Evolutionary conservation across 2,797 vertebrate species (phyloP), one percentile per base, ranked within the genome.

Genomic region (Sphaeramia orbicularis): DNA sequence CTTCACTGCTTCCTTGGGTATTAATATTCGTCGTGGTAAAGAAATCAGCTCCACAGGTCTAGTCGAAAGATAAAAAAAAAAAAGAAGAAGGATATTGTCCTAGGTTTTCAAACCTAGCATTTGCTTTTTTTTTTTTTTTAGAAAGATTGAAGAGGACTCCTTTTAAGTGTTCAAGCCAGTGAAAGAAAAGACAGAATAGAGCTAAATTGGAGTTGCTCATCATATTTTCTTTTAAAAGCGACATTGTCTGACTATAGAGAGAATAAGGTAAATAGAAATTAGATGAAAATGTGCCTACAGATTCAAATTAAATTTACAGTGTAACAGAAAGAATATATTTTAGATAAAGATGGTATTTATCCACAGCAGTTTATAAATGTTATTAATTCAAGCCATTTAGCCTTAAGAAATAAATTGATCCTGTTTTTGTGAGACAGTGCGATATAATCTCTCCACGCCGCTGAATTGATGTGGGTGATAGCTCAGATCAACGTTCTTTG

Each of bases 1-100:
- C 53, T 44, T 55, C 41, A 55, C 15, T 76, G 61, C 61, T 74
- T 73, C 76, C 70, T 30, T 38, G 53, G 65, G 71, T 64, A 59
- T 86, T 85, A 74, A 80, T 85, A 83, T 90, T 61, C 10, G 41
- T 74, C 76, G 74, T 59, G 15, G 61, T 53, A 36, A 4, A 8
- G 49, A 48, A 53, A 68, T 80, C 80, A 62, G 66, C 78, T 71
- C 44, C 58, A 50, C 38, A 9, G 35, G 45, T 65, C 65, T 81
- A 57, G 65, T 36, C 67, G 40, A 8, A 27, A 53, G 40, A 77
- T 84, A 15, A 63, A 71, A 66, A 63, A 63, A 9, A 19, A 40
- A 27, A 13, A 53, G 65, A 40, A 71, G 61, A 80, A 55, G 27
- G 51, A 52, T 52, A 24, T 51, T 53, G 27, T 55, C 51, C 4